Conservation (phyloP, 2,888 invertebrate species). For the Malacosoma neustria region DNA sequence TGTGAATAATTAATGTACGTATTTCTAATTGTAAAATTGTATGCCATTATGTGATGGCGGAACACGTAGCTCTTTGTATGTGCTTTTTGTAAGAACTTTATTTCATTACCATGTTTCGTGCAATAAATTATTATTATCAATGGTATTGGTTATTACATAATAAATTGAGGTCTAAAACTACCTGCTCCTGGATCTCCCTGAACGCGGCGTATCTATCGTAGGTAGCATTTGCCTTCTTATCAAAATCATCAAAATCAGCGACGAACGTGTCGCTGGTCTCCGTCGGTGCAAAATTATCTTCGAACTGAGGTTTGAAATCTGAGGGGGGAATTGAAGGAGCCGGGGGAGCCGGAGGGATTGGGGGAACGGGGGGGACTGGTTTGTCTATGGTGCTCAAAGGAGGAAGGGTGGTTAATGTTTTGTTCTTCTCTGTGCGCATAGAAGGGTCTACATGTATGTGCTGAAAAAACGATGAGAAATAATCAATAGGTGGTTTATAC, state of each 20-base stretch:
- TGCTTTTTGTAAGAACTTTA: too few species aligned
- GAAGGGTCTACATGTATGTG: conserved; percentile 53
- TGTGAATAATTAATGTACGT: too few species aligned
- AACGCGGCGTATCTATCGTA: conserved; percentile 93
- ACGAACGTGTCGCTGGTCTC: conserved; percentile 72
- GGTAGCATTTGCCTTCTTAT: conserved; percentile 67
- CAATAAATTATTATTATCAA: too few species aligned
- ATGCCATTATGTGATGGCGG: too few species aligned
- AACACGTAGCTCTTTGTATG: too few species aligned
- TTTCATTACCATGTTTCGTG: too few species aligned
- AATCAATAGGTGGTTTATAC: background rate
- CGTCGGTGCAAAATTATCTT: conserved; percentile 76
- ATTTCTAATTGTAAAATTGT: too few species aligned
- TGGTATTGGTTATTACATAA: too few species aligned
- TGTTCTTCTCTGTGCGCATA: conserved; percentile 35
- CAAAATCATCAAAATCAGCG: conserved; percentile 79
- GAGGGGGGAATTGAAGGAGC: conserved; percentile 16
- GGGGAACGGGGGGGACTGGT: conserved; percentile 13
- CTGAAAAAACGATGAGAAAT: conserved; percentile 23
- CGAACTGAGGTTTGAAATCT: conserved; percentile 74
- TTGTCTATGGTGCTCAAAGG: conserved; percentile 10
- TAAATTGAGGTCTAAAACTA: too few species aligned
- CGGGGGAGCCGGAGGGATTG: conserved; percentile 16
- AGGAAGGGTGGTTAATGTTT: conserved; percentile 20
- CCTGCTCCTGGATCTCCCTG: conserved; percentile 86